phyloP scores from a whole-genome alignment of 2,797 vertebrate species.

The Girardinus metallicus region DNA sequence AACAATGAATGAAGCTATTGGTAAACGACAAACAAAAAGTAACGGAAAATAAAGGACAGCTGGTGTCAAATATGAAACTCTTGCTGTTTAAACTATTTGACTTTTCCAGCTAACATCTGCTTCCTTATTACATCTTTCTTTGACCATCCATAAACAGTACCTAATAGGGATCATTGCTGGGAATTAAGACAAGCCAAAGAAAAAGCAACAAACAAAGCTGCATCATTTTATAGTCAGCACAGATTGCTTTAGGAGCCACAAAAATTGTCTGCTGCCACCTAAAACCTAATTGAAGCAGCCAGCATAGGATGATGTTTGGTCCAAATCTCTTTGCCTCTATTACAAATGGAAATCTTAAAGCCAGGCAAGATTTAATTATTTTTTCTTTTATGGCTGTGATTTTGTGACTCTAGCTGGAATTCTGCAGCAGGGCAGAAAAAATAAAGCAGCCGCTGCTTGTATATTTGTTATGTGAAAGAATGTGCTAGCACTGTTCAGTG shows the following conservation, averaged over 20 bases:
- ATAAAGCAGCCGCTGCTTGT: not conserved
- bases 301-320: not conserved
- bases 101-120: not conserved
- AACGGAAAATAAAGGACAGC: not conserved
- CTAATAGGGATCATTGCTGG: not conserved
- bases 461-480: not conserved
- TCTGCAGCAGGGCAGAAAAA: not conserved
- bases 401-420: constrained; percentile 2
- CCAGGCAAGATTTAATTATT: not conserved
- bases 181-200: not conserved
- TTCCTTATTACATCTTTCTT: not conserved
- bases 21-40: not conserved
- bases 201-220: not conserved
- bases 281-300: not conserved
- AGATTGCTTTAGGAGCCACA: not conserved
- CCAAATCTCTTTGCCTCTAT: not conserved
- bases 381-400: constrained; percentile 1
- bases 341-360: not conserved
- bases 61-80: not conserved
- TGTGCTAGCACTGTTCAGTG: not conserved
- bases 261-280: not conserved
- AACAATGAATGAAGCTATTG: not conserved
- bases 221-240: not conserved
- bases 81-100: not conserved
- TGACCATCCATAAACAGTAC: not conserved